Base-by-base conservation (phyloP, 2,113 vertebrate genomes). In the Anseranas semipalmata region DNA sequence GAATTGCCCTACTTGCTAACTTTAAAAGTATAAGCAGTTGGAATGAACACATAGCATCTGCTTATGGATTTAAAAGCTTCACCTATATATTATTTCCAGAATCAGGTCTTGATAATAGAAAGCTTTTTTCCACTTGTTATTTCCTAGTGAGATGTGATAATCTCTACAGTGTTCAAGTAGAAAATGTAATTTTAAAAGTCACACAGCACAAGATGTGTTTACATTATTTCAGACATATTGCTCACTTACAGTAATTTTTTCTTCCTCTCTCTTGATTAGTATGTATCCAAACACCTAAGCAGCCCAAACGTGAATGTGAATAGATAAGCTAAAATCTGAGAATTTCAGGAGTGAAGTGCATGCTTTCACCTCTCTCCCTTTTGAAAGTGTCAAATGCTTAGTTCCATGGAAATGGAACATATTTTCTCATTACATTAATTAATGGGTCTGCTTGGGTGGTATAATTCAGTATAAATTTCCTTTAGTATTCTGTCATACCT, bases 391-490 rank as follows among this genome's bases (percentile, higher is more conserved):
- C 98, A 97, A 86, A 97, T 94, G 70, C 96, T 96, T 92, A 96
- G 97, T 95, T 96, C 73, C 93, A 74, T 97, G 96, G 95, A 98
- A 97, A 97, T 97, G 98, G 98, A 98, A 98, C 95, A 97, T 98
- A 98, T 98, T 98, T 98, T 96, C 98, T 98, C 97, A 98, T 98
- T 98, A 98, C 84, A 1, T 97, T 98, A 98, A 98, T 98, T 98
- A 98, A 98, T 97, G 96, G 79, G 84, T 96, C 98, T 98, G 97
- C 98, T 97, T 98, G 98, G 97, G 98, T 98, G 98, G 98, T 84
- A 98, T 96, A 97, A 98, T 98, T 97, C 97, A 97, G 97, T 95
- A 95, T 98, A 97, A 98, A 98, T 98, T 98, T 98, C 97, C 97
- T 97, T 97, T 97, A 97, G 96, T 94, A 97, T 98, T 98, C 97